phyloP scores from a whole-genome alignment of 2,888 invertebrate genomes.

The Cephonodes hylas region DNA sequence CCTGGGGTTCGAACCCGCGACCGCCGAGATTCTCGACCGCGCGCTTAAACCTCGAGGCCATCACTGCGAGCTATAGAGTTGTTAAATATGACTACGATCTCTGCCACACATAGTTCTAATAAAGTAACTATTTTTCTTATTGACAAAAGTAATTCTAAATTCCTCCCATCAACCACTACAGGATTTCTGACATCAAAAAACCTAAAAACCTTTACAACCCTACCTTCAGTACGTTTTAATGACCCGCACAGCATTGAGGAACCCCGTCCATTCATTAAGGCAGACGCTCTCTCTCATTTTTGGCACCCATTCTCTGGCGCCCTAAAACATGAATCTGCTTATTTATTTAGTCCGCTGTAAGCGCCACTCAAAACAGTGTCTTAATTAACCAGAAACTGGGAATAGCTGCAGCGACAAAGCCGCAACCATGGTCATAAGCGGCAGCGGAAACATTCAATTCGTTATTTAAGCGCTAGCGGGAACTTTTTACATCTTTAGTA shows the following conservation, averaged over 20 bases:
- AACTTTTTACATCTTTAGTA: no score
- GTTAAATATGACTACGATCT: no score
- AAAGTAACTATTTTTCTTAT: no score
- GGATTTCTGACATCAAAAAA: background rate
- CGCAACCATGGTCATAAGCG: conserved; percentile 24
- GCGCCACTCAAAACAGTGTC: conserved; percentile 76
- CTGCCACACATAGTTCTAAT: no score
- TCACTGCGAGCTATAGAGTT: no score
- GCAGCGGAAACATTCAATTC: conserved; percentile 39
- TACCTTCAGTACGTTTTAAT: background rate
- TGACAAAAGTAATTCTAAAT: no score
- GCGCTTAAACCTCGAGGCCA: no score
- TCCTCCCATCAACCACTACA: no score
- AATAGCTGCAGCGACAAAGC: conserved; percentile 48
- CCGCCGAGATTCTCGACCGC: no score
- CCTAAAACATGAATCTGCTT: conserved; percentile 34
- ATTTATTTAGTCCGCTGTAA: conserved; percentile 71
- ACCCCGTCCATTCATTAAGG: background rate
- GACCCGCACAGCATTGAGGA: background rate
- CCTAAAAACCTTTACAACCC: background rate
- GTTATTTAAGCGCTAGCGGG: no score
- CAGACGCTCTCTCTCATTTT: conserved; percentile 16
- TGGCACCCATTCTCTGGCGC: background rate
- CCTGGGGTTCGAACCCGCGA: no score
- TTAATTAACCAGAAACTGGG: conserved; percentile 76